A percentile compares a stretch with the other conserved stretches of the same genome.
These are phyloP conservation scores for Dasyurus viverrinus DNA, from an alignment of 2,113 vertebrate genomes.

Conservation along the genomic window DNA sequence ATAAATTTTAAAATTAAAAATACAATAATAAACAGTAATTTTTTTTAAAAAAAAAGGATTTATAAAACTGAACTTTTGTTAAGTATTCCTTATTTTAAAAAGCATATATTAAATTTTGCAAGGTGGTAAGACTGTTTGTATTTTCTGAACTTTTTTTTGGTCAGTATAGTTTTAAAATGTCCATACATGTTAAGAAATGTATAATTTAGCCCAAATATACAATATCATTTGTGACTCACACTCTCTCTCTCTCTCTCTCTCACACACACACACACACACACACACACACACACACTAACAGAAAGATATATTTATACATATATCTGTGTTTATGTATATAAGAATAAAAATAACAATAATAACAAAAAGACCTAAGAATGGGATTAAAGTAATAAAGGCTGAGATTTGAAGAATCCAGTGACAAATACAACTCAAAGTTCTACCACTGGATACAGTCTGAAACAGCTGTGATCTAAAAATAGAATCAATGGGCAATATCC, in stretches of 20 bases:
- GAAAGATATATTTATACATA: too few relatives aligned
- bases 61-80: neutral
- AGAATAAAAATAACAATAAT: neutral
- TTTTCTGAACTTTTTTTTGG: neutral
- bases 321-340: too few relatives aligned
- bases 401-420: too few relatives aligned
- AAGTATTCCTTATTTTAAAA: neutral
- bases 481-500: neutral
- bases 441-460: neutral
- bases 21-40: neutral
- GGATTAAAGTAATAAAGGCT: neutral
- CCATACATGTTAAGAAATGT: neutral
- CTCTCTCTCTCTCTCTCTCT: neutral
- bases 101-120: neutral
- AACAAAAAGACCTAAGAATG: neutral
- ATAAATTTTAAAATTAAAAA: neutral
- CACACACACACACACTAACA: too few relatives aligned
- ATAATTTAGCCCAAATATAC: constrained; percentile 8
- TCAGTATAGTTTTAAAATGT: neutral
- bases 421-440: neutral
- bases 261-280: too few relatives aligned
- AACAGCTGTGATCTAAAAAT: neutral
- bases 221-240: neutral
- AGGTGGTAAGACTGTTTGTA: neutral
- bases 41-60: neutral